These are phyloP conservation scores for Camponotus vicinus DNA, from an alignment of 1,140 invertebrate genomes.

Conservation along the genomic window DNA sequence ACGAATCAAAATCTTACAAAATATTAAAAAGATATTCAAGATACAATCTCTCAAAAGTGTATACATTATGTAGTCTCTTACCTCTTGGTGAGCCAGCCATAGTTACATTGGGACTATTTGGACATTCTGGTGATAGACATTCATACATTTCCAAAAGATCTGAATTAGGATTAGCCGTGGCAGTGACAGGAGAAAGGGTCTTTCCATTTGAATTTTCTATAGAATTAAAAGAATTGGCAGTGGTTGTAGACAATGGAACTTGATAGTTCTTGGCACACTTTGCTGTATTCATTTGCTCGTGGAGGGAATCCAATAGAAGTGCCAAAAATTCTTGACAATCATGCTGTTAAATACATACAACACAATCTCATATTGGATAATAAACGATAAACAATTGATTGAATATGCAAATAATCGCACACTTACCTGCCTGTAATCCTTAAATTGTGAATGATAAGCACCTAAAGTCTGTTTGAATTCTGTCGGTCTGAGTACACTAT, in stretches of 20 bases:
- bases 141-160: slow-evolving; percentile 80
- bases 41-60: not conserved
- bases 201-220: slow-evolving; percentile 78
- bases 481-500: slow-evolving; percentile 87
- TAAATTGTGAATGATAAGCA: slow-evolving; percentile 89
- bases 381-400: not conserved
- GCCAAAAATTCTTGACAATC: slow-evolving; percentile 92
- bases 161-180: slow-evolving; percentile 74
- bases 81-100: slow-evolving; percentile 84
- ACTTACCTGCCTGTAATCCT: slow-evolving; percentile 88
- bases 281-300: slow-evolving; percentile 89
- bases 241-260: slow-evolving; percentile 79
- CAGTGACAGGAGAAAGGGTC: slow-evolving; percentile 76
- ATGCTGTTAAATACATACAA: slow-evolving; percentile 85
- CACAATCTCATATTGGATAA: not conserved
- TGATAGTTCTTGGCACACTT: slow-evolving; percentile 81
- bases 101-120: slow-evolving; percentile 82
- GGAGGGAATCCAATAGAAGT: slow-evolving; percentile 89
- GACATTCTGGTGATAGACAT: slow-evolving; percentile 79
- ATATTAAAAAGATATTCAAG: slow-evolving; percentile 6
- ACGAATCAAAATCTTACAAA: slow-evolving; percentile 75
- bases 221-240: slow-evolving; percentile 80
- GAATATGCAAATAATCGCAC: not conserved
- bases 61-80: slow-evolving; percentile 64
- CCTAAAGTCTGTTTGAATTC: slow-evolving; percentile 89